phyloP scores from a whole-genome alignment of 2,113 vertebrate species.

The Emydura subglobosa region DNA sequence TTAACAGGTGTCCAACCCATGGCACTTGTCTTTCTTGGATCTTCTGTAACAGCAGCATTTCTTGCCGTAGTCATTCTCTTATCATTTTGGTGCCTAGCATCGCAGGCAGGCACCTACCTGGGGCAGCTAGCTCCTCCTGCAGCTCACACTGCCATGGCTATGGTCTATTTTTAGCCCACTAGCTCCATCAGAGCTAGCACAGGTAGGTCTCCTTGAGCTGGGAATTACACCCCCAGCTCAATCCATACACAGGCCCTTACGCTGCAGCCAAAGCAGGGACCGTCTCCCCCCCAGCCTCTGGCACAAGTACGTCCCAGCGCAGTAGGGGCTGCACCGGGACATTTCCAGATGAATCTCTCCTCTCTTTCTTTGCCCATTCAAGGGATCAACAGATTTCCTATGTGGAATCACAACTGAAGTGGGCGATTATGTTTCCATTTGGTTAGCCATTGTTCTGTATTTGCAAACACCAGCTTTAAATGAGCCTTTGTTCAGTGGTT shows the following conservation, averaged over 20 bases:
- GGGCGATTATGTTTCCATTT: neutral
- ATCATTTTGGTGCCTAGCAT: no score
- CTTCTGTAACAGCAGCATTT: no score
- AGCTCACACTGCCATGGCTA: no score
- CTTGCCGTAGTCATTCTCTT: no score
- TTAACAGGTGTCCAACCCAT: no score
- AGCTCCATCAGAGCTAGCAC: no score
- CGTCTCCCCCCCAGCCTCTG: neutral
- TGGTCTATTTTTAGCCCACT: no score
- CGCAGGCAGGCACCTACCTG: no score
- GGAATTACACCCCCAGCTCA: no score
- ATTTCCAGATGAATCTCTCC: neutral
- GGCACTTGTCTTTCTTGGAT: no score
- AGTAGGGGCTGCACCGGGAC: neutral
- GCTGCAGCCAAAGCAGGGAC: neutral
- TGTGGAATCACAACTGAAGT: neutral
- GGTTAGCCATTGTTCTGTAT: neutral
- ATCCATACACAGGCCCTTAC: neutral
- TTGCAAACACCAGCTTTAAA: neutral
- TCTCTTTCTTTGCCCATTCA: neutral
- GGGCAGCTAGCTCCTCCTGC: no score
- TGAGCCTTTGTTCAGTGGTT: constrained; percentile 40
- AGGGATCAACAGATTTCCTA: neutral
- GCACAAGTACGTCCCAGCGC: neutral
- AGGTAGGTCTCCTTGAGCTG: no score